Evolutionary conservation across 2,797 vertebrate genomes (phyloP).

Genomic region (Iguana delicatissima): DNA sequence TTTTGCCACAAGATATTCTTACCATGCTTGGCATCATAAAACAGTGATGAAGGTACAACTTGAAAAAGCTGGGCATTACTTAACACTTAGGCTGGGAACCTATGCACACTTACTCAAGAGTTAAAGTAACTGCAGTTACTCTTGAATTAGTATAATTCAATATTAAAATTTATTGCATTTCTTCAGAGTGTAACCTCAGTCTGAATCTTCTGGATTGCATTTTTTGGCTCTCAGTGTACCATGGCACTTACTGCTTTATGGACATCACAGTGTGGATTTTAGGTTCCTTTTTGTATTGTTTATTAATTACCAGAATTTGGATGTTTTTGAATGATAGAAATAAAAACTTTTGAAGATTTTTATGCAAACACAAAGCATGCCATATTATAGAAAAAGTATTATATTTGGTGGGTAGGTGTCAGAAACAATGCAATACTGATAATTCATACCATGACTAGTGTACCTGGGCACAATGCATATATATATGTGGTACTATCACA

Average conservation of each 20-base stretch:
- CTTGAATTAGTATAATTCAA: neutral
- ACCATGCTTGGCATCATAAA: neutral
- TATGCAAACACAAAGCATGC: neutral
- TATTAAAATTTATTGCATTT: neutral
- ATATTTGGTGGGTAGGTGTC: neutral
- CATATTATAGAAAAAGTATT: neutral
- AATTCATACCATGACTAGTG: accelerated
- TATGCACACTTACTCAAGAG: neutral
- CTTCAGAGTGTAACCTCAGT: neutral
- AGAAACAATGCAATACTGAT: accelerated
- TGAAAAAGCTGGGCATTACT: neutral
- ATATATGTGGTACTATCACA: accelerated
- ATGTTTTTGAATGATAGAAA: neutral
- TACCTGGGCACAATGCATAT: accelerated
- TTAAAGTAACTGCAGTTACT: neutral
- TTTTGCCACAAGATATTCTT: neutral
- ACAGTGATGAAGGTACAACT: neutral
- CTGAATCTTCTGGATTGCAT: neutral
- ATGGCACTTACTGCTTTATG: neutral
- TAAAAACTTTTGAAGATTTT: neutral
- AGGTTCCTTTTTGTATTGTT: neutral
- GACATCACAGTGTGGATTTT: neutral
- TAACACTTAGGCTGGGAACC: neutral
- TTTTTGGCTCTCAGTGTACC: neutral
- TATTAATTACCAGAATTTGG: neutral